A percentile compares a stretch with the other conserved stretches of the same genome.
phyloP scores from a whole-genome alignment of 1,140 invertebrate species.

The Teleopsis dalmanni region DNA sequence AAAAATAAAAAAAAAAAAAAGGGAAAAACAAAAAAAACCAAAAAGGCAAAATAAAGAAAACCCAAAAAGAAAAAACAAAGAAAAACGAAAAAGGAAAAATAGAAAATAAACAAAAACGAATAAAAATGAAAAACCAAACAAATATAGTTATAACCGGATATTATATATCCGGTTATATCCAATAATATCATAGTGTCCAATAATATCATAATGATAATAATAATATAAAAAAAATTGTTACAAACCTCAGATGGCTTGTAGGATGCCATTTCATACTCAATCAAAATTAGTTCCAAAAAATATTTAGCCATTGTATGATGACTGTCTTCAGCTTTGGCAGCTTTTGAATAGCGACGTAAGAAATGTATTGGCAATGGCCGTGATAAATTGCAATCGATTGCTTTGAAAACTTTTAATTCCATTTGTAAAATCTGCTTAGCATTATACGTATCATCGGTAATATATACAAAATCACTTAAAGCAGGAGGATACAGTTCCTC shows the following conservation, averaged over 20 bases:
- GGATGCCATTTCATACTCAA: slow-evolving; percentile 76
- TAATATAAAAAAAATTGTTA: too few relatives aligned
- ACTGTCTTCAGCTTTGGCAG: slow-evolving; percentile 55
- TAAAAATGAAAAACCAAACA: too few relatives aligned
- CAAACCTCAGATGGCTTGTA: slow-evolving; percentile 70
- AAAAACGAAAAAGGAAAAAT: too few relatives aligned
- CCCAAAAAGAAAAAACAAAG: too few relatives aligned
- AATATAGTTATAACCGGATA: too few relatives aligned
- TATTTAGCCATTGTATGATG: slow-evolving; percentile 89
- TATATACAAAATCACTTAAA: slow-evolving; percentile 83
- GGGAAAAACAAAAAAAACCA: too few relatives aligned
- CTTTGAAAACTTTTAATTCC: slow-evolving; percentile 71
- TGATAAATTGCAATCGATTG: slow-evolving; percentile 73
- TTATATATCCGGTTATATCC: too few relatives aligned
- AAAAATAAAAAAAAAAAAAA: too few relatives aligned
- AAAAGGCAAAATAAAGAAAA: too few relatives aligned
- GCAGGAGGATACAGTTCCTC: slow-evolving; percentile 91
- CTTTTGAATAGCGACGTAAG: slow-evolving; percentile 62
- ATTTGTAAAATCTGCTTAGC: slow-evolving; percentile 73
- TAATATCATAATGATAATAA: too few relatives aligned
- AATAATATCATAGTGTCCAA: too few relatives aligned
- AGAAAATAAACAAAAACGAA: too few relatives aligned
- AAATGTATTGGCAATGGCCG: slow-evolving; percentile 83
- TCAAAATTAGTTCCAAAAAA: slow-evolving; percentile 76
- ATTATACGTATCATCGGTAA: slow-evolving; percentile 83